These are phyloP conservation scores for Stomorhina lunata DNA, from an alignment of 2,888 invertebrate species.

Conservation along the genomic window DNA sequence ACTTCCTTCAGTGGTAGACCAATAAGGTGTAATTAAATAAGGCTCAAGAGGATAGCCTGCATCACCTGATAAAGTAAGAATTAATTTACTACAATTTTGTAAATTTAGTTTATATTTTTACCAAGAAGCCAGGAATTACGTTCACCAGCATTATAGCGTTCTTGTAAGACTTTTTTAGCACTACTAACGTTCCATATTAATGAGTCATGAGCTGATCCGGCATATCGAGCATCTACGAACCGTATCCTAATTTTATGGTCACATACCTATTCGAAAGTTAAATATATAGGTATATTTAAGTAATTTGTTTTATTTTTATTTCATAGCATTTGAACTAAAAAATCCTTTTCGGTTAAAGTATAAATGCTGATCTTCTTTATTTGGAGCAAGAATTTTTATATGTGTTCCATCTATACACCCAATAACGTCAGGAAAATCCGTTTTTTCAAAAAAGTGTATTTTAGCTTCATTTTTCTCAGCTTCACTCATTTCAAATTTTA, in stretches of 20 bases:
- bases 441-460: background rate
- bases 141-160: constrained; percentile 24
- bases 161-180: constrained; percentile 6
- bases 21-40: too few relatives aligned
- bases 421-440: too few relatives aligned
- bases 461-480: background rate
- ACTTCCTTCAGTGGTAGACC: too few relatives aligned
- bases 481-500: background rate
- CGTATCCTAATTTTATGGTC: constrained; percentile 7
- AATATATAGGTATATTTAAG: background rate
- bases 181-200: constrained; percentile 18
- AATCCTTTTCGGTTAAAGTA: background rate
- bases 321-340: background rate
- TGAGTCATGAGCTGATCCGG: constrained; percentile 16
- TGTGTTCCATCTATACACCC: too few relatives aligned
- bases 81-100: too few relatives aligned
- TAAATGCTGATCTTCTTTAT: background rate
- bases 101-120: too few relatives aligned
- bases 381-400: background rate
- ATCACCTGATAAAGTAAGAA: too few relatives aligned
- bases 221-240: constrained; percentile 14
- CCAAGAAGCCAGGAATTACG: constrained; percentile 14
- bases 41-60: too few relatives aligned
- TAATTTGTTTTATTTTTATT: background rate
- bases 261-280: background rate